These are phyloP conservation scores for Rhea pennata DNA, from an alignment of 2,113 vertebrate genomes.

Conservation along the genomic window DNA sequence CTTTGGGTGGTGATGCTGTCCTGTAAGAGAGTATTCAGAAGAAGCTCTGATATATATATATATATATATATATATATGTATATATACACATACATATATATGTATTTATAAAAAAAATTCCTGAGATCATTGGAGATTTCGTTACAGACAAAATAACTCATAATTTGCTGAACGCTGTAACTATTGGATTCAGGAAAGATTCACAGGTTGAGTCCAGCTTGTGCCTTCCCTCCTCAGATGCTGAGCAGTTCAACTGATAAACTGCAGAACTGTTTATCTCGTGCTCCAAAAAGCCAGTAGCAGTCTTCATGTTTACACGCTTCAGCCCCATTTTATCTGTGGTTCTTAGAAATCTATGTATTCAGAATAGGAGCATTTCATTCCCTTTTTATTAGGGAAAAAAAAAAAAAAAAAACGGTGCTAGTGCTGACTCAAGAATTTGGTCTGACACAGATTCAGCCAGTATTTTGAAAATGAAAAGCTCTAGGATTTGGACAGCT, in stretches of 20 bases:
- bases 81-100: too few species aligned
- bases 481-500: accelerated
- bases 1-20: neutral
- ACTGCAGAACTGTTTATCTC: neutral
- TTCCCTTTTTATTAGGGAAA: neutral
- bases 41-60: neutral
- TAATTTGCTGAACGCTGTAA: accelerated
- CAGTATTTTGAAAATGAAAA: neutral
- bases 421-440: accelerated
- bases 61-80: too few species aligned
- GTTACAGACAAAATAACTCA: neutral
- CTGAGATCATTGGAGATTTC: neutral
- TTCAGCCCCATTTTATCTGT: neutral
- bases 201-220: neutral
- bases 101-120: too few species aligned
- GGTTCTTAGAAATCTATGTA: neutral
- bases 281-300: neutral
- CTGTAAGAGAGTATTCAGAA: neutral
- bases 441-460: neutral
- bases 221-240: neutral
- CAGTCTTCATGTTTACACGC: neutral
- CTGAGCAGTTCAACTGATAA: neutral
- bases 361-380: neutral
- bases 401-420: neutral
- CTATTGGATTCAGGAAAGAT: neutral